A percentile compares a stretch with the other conserved stretches of the same genome.
phyloP scores from a whole-genome alignment of 2,797 vertebrate genomes.

The Eutrigla gurnardus region DNA sequence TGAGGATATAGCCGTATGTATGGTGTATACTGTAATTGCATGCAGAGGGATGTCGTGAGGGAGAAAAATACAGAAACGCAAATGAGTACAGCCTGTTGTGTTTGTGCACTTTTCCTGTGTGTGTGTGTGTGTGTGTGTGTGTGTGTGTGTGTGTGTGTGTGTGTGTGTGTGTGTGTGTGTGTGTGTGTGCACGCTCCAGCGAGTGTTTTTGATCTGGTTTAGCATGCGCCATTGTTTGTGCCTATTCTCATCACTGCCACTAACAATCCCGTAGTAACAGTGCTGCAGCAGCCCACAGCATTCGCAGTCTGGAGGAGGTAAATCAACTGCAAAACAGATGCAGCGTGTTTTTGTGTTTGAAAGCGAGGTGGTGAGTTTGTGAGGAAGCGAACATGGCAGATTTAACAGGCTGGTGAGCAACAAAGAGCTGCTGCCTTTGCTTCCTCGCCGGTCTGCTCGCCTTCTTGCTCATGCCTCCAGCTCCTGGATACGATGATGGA shows the following conservation, averaged over 20 bases:
- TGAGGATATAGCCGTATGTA: too few relatives aligned
- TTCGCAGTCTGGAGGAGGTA: slow-evolving; percentile 45
- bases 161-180: background rate
- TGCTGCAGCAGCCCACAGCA: slow-evolving; percentile 47
- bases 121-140: background rate
- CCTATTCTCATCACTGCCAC: slow-evolving; percentile 52
- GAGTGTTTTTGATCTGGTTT: slow-evolving; percentile 42
- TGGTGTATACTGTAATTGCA: background rate
- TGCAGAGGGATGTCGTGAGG: background rate
- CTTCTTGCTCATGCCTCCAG: slow-evolving; percentile 33
- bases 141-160: too few relatives aligned
- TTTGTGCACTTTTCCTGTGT: background rate
- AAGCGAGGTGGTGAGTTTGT: slow-evolving; percentile 32
- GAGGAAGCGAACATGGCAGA: slow-evolving; percentile 66
- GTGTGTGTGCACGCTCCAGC: background rate
- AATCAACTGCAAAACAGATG: slow-evolving; percentile 63
- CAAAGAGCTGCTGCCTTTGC: slow-evolving; percentile 42
- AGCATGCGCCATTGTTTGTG: slow-evolving; percentile 46
- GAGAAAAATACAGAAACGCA: background rate
- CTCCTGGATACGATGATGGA: background rate
- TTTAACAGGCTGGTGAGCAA: slow-evolving; percentile 62
- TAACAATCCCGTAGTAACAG: slow-evolving; percentile 51
- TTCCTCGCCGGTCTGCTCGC: slow-evolving; percentile 32
- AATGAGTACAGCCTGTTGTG: slow-evolving; percentile 35
- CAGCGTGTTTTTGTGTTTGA: slow-evolving; percentile 44